Conservation (phyloP, 2,797 vertebrate genomes). For the Hypotaenidia philippensis region DNA sequence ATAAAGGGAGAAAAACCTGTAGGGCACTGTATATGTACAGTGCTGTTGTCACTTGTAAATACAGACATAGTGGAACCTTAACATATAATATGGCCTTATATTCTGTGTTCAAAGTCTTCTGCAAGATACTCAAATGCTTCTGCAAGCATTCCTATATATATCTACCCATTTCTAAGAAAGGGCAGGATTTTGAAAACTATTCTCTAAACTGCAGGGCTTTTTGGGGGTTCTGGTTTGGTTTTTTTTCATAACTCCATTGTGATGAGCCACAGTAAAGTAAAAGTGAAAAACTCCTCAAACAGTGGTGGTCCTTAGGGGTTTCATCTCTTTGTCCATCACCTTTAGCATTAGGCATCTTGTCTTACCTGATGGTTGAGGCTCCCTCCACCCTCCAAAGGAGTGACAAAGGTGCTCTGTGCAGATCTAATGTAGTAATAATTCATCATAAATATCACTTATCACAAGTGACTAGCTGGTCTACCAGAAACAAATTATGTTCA, state of each 20-base stretch:
- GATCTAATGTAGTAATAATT: not conserved
- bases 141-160: not conserved
- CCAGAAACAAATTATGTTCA: not conserved
- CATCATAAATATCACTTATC: not conserved
- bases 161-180: not conserved
- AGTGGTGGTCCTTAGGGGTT: not conserved
- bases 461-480: not conserved
- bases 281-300: not conserved
- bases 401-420: not conserved
- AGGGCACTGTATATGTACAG: not conserved
- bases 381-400: not conserved
- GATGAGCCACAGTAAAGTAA: not conserved
- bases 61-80: not conserved
- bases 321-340: not conserved
- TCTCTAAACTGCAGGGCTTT: not conserved
- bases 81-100: not conserved
- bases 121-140: not conserved
- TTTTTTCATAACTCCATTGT: not conserved
- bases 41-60: not conserved
- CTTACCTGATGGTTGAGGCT: not conserved
- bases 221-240: too few relatives aligned
- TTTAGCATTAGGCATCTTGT: not conserved
- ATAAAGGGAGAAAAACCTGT: slow-evolving; percentile 39
- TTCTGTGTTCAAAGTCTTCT: not conserved
- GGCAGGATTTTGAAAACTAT: not conserved